These are phyloP conservation scores for Diogma glabrata DNA, from an alignment of 2,888 invertebrate genomes.

Conservation along the genomic window DNA sequence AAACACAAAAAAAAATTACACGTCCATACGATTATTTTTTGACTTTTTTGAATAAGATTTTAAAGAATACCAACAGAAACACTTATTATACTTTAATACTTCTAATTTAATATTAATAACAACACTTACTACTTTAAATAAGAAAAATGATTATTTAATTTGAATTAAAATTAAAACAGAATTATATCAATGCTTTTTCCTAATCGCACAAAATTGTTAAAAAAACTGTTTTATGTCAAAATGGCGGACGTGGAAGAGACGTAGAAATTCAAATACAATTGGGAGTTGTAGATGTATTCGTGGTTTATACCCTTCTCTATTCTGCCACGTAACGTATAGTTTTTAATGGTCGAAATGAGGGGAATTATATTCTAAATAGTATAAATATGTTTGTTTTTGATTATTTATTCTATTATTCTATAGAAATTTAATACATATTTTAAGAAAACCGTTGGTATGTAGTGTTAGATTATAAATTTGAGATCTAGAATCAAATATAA, in stretches of 20 bases:
- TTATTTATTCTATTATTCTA: too few species aligned
- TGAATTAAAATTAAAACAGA: not conserved
- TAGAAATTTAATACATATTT: too few species aligned
- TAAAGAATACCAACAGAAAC: not conserved
- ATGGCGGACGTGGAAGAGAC: slow-evolving; percentile 11
- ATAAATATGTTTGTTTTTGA: too few species aligned
- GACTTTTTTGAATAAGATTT: too few species aligned
- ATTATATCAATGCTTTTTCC: too few species aligned
- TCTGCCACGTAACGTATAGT: slow-evolving; percentile 7
- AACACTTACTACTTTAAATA: slow-evolving; percentile 7
- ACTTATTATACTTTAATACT: slow-evolving; percentile 8
- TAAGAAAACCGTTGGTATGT: too few species aligned
- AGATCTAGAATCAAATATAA: too few species aligned
- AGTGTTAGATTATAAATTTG: too few species aligned
- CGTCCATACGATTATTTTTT: slow-evolving; percentile 6
- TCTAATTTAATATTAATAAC: too few species aligned
- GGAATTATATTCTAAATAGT: too few species aligned
- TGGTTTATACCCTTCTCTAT: slow-evolving; percentile 8
- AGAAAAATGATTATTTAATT: slow-evolving; percentile 5
- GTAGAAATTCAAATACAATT: not conserved
- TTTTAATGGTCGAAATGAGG: slow-evolving; percentile 8
- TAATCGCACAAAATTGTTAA: slow-evolving; percentile 8
- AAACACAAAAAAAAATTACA: slow-evolving; percentile 8
- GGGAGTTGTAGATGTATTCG: slow-evolving; percentile 1
- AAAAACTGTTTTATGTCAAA: slow-evolving; percentile 11